phyloP scores from a whole-genome alignment of 2,797 vertebrate genomes.

The Coluber constrictor region DNA sequence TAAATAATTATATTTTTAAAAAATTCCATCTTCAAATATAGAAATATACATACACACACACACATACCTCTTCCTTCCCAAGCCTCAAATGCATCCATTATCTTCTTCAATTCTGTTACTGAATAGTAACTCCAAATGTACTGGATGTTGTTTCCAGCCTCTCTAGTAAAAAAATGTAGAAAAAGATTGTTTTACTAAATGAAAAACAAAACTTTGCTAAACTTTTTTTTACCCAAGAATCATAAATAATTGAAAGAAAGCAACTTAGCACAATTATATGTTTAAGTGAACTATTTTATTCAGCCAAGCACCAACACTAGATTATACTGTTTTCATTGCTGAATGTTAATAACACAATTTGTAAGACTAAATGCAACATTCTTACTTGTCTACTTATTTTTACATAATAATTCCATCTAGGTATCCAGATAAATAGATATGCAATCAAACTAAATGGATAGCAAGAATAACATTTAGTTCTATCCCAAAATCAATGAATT shows the following conservation, averaged over 20 bases:
- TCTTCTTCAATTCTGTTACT: slow-evolving; percentile 69
- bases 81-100: slow-evolving; percentile 72
- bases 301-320: background rate
- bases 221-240: background rate
- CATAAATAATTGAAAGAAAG: background rate
- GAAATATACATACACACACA: background rate
- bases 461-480: background rate
- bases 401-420: background rate
- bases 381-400: background rate
- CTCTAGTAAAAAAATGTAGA: slow-evolving; percentile 65
- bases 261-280: background rate
- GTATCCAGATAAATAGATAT: background rate
- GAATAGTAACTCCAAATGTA: slow-evolving; percentile 78
- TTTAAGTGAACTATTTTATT: background rate
- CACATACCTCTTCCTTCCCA: slow-evolving; percentile 73
- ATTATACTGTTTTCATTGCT: background rate
- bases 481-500: background rate
- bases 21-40: slow-evolving; percentile 1
- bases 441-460: background rate
- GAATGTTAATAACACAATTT: slow-evolving; percentile 12
- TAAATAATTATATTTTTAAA: slow-evolving; percentile 11
- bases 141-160: slow-evolving; percentile 74
- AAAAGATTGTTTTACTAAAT: slow-evolving; percentile 28
- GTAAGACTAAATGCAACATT: slow-evolving; percentile 3
- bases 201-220: background rate